phyloP scores from a whole-genome alignment of 2,888 invertebrate species.

The Tridacna crocea region DNA sequence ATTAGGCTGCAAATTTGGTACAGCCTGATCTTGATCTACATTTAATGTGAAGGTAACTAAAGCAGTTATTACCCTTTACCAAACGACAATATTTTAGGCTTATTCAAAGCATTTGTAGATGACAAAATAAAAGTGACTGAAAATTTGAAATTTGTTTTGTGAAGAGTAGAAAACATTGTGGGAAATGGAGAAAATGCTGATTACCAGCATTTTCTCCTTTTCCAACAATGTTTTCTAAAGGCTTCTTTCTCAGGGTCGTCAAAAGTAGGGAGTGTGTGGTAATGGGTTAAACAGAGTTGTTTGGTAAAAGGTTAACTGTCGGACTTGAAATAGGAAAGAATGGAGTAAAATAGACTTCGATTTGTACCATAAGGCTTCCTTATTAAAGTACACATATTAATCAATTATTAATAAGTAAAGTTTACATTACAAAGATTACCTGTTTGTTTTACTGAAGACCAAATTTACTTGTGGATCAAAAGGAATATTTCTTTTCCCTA shows the following conservation, averaged over 20 bases:
- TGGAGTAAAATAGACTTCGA: neutral
- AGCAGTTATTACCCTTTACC: too few relatives aligned
- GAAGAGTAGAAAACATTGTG: neutral
- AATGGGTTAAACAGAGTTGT: neutral
- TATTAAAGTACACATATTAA: neutral
- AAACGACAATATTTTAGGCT: too few relatives aligned
- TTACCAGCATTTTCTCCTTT: conserved; percentile 6
- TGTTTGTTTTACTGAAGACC: conserved; percentile 17
- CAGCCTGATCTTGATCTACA: too few relatives aligned
- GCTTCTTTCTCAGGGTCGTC: neutral
- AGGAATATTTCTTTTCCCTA: conserved; percentile 14
- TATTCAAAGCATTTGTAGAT: too few relatives aligned
- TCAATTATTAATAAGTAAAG: conserved; percentile 17
- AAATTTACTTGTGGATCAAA: conserved; percentile 23
- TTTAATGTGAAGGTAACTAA: too few relatives aligned
- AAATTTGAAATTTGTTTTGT: neutral
- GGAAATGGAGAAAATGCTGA: neutral
- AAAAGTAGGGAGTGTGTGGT: neutral
- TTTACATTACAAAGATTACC: neutral
- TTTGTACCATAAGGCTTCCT: too few relatives aligned
- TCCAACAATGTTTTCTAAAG: neutral
- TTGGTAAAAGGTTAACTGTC: neutral
- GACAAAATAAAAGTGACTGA: neutral
- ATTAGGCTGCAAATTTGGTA: too few relatives aligned
- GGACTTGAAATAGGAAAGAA: neutral